Percentiles rank a stretch among this genome's conserved stretches.
Evolutionary conservation across 2,797 vertebrate species (phyloP).

Genomic region (Oreortyx pictus): DNA sequence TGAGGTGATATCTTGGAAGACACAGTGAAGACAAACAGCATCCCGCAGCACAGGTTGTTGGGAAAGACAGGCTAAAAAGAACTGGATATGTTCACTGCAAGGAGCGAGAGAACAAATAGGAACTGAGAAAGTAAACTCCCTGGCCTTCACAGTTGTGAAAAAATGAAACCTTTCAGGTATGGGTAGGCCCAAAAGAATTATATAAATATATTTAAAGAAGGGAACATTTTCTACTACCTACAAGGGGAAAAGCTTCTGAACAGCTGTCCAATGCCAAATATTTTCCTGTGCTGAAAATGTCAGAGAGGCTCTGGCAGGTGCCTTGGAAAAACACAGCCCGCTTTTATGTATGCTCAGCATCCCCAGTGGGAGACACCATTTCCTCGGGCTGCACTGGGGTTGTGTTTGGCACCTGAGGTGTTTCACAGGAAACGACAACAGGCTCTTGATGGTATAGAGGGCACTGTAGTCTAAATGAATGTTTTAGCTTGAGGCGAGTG

Average conservation of each 20-base stretch:
- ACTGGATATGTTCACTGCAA: background rate
- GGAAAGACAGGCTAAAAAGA: constrained; percentile 16
- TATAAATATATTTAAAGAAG: background rate
- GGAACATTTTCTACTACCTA: constrained; percentile 47
- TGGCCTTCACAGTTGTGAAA: background rate
- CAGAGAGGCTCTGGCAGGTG: constrained; percentile 57
- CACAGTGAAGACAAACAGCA: background rate
- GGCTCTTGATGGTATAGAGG: constrained; percentile 4
- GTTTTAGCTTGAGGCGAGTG: background rate
- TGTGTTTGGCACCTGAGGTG: constrained; percentile 60
- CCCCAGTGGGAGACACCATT: constrained; percentile 37
- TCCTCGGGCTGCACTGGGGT: constrained; percentile 2
- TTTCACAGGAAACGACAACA: constrained; percentile 57
- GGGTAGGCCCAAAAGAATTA: background rate
- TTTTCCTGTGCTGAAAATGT: constrained; percentile 63
- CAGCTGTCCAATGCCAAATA: constrained; percentile 54
- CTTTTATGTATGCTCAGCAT: constrained; percentile 32
- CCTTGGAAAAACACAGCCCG: constrained; percentile 48
- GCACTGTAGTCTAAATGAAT: constrained; percentile 1
- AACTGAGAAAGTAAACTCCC: background rate
- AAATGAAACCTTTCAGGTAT: constrained; percentile 43
- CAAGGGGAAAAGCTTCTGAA: constrained; percentile 32
- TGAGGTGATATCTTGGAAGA: constrained; percentile 6
- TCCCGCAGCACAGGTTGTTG: background rate
- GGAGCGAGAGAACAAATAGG: constrained; percentile 26